phyloP scores from a whole-genome alignment of 2,797 vertebrate species.

The Atherinosoma microstoma region DNA sequence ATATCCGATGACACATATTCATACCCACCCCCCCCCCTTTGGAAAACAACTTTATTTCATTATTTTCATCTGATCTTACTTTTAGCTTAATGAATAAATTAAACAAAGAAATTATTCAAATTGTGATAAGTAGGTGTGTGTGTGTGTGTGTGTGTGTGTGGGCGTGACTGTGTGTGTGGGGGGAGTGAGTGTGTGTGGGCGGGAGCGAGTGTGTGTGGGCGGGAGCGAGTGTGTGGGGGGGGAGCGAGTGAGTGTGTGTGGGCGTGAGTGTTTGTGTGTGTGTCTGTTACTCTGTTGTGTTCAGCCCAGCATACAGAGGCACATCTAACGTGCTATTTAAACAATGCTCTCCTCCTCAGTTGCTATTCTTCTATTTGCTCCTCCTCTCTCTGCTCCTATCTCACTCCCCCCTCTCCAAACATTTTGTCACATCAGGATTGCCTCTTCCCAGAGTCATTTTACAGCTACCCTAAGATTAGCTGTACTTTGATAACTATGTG shows the following conservation, averaged over 20 bases:
- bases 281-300: conserved; percentile 15
- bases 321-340: conserved; percentile 50
- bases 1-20: conserved; percentile 53
- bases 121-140: too few relatives aligned
- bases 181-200: too few relatives aligned
- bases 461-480: conserved; percentile 25
- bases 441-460: conserved; percentile 25
- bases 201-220: too few relatives aligned
- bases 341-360: conserved; percentile 34
- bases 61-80: too few relatives aligned
- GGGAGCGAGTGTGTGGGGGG: too few relatives aligned
- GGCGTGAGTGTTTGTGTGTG: conserved; percentile 14
- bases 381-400: conserved; percentile 32
- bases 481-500: conserved; percentile 30
- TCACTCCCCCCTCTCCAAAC: neutral
- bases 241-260: neutral
- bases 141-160: too few relatives aligned
- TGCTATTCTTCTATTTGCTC: conserved; percentile 22
- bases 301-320: conserved; percentile 19
- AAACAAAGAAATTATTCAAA: too few relatives aligned
- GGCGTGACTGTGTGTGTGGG: too few relatives aligned
- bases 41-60: too few relatives aligned
- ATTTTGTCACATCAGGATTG: conserved; percentile 44
- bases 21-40: conserved; percentile 42
- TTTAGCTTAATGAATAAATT: too few relatives aligned